Evolutionary conservation across 2,113 vertebrate genomes (phyloP).

Genomic region (Pomatorhinus ruficollis): DNA sequence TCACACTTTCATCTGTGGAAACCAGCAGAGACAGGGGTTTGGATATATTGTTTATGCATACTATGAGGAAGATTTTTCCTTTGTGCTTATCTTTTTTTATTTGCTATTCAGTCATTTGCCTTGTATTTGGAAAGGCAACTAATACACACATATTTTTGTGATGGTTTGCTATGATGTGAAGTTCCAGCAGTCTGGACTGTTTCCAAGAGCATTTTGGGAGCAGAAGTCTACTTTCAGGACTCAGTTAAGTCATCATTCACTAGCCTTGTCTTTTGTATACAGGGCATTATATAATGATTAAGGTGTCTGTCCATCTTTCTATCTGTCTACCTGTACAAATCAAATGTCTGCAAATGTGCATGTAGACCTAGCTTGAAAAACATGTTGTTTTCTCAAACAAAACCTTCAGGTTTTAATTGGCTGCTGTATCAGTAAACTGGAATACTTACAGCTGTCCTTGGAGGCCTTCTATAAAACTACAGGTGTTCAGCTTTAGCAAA

Average conservation of each 20-base stretch:
- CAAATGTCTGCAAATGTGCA: neutral
- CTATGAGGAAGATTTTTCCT: neutral
- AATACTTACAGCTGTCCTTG: constrained; percentile 72
- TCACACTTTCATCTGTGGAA: neutral
- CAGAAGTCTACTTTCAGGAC: constrained; percentile 7
- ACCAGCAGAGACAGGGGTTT: neutral
- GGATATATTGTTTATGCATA: neutral
- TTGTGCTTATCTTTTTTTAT: neutral
- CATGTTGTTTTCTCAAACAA: constrained; percentile 42
- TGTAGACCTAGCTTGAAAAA: constrained; percentile 8
- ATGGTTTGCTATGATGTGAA: neutral
- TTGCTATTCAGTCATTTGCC: neutral
- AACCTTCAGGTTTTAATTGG: constrained; percentile 69
- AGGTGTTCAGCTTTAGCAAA: constrained; percentile 84
- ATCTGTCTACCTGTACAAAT: neutral
- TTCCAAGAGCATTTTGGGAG: constrained; percentile 32
- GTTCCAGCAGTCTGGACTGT: constrained; percentile 2
- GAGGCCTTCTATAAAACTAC: constrained; percentile 81
- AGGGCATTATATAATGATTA: neutral
- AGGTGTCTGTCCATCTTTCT: neutral
- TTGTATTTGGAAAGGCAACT: neutral
- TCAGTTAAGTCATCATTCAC: neutral
- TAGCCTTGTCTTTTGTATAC: neutral
- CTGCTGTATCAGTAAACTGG: constrained; percentile 78
- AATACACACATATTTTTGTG: neutral